These are phyloP conservation scores for Branchipolynoe longqiensis DNA, from an alignment of 2,888 invertebrate genomes.

Conservation along the genomic window DNA sequence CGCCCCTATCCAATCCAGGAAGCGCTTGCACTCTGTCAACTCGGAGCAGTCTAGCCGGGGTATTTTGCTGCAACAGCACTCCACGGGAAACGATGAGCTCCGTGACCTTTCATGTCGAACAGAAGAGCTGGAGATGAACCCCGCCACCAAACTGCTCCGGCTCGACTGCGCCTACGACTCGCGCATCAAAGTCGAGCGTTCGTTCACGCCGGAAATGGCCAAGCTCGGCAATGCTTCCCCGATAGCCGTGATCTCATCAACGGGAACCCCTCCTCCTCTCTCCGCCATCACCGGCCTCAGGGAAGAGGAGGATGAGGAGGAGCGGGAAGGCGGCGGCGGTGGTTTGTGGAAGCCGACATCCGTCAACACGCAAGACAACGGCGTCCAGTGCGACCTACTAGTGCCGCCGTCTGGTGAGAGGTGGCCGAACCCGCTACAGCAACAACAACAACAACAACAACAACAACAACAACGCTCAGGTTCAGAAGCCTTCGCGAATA, in stretches of 20 bases:
- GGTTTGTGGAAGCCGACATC: too few species aligned
- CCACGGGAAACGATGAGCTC: background rate
- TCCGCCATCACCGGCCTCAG: background rate
- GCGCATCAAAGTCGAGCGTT: background rate
- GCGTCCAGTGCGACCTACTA: slow-evolving; percentile 46
- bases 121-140: background rate
- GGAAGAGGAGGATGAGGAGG: background rate
- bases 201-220: background rate
- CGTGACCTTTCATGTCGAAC: background rate
- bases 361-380: background rate
- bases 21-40: slow-evolving; percentile 9
- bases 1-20: too few species aligned
- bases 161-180: slow-evolving; percentile 1
- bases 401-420: slow-evolving; percentile 35
- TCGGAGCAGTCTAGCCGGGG: background rate
- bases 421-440: background rate
- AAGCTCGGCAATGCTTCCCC: background rate
- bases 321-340: too few species aligned
- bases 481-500: background rate
- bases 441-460: too few species aligned
- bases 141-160: background rate
- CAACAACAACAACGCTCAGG: background rate
- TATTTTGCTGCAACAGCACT: background rate
- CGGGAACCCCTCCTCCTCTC: slow-evolving; percentile 22
- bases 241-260: slow-evolving; percentile 27